Evolutionary conservation across 2,113 vertebrate genomes (phyloP).

Genomic region (Channa maculata): DNA sequence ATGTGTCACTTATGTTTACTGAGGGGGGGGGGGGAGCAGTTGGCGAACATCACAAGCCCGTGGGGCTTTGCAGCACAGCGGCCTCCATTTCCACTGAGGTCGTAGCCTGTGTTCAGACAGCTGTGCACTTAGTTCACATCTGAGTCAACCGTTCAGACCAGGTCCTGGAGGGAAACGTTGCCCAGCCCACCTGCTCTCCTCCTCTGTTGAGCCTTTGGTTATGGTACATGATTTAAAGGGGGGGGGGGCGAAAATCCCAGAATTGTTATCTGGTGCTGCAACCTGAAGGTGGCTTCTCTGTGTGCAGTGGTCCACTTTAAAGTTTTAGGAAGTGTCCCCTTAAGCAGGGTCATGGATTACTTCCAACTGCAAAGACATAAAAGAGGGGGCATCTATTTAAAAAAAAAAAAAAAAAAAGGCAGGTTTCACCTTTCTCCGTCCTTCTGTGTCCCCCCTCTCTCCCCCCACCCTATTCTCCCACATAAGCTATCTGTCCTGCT

Average conservation of each 20-base stretch:
- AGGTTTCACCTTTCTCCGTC: constrained; percentile 71
- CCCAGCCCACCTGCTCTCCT: constrained; percentile 29
- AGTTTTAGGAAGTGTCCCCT: constrained; percentile 38
- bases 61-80: constrained; percentile 36
- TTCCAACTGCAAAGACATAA: constrained; percentile 23
- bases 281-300: constrained; percentile 18
- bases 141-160: constrained; percentile 47
- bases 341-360: constrained; percentile 55
- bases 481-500: constrained; percentile 71
- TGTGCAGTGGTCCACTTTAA: constrained; percentile 30
- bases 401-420: constrained; percentile 45
- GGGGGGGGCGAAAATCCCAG: too few species aligned
- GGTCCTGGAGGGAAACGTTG: constrained; percentile 33
- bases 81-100: constrained; percentile 48
- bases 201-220: constrained; percentile 12
- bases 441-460: constrained; percentile 43
- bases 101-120: constrained; percentile 51
- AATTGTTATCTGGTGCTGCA: constrained; percentile 22
- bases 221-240: not conserved
- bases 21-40: constrained; percentile 39
- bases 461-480: constrained; percentile 52
- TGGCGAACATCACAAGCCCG: constrained; percentile 46
- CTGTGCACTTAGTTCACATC: constrained; percentile 69
- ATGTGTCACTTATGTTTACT: constrained; percentile 55
- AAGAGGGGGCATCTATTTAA: constrained; percentile 37